Base-by-base conservation (phyloP, 2,113 vertebrate species). In the Anguilla rostrata region DNA sequence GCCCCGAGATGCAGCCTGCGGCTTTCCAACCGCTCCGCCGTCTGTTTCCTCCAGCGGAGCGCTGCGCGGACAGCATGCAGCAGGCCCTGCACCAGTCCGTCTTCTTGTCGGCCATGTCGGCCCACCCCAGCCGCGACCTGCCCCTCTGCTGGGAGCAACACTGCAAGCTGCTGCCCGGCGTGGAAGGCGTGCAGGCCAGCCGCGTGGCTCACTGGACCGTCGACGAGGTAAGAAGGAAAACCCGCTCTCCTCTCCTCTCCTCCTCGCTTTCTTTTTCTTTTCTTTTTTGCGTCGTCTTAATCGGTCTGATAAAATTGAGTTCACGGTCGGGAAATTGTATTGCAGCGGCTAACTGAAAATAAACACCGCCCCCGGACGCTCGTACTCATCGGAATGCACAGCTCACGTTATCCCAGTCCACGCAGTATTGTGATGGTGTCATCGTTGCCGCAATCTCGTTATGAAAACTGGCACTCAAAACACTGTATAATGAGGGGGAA, bases 91-190 rank as follows among this genome's bases (percentile, higher is more conserved):
- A 94, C 40, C 93, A 93, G 86, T 93, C 94, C 0, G 89, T 96
- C 90, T 96, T 95, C 89, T 88, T 95, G 84, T 93, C 93, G 0
- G 91, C 93, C 34, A 92, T 96, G 94, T 95, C 95, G 0, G 84
- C 94, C 0, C 94, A 95, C 85, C 94, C 95, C 0, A 87, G 41
- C 0, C 88, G 93, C 2, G 92, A 96, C 87, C 91, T 96, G 85
- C 92, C 92, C 0, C 88, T 96, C 0, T 92, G 91, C 86, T 94
- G 95, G 91, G 94, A 96, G 83, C 92, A 96, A 16, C 92, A 91
- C 88, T 88, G 90, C 79, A 96, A 96, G 89, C 90, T 95, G 34
- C 89, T 96, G 84, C 94, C 95, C 0, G 94, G 92, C 0, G 93
- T 96, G 80, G 87, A 87, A 0, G 87, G 92, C 0, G 87, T 95